Evolutionary conservation across 2,797 vertebrate genomes (phyloP).

Genomic region (Melanotaenia trifasciata): DNA sequence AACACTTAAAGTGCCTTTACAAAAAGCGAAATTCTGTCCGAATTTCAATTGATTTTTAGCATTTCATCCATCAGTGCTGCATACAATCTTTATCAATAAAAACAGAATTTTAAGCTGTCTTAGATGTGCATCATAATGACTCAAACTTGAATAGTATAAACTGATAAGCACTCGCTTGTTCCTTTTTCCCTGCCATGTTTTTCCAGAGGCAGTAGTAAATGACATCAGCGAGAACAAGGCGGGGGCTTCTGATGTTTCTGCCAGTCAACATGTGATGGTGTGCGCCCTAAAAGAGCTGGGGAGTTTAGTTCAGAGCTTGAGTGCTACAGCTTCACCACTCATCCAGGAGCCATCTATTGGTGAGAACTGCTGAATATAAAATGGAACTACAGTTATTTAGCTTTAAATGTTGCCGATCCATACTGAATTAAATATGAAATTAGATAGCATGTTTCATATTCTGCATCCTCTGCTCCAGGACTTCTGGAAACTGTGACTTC

Average conservation of each 20-base stretch:
- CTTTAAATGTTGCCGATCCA: not conserved
- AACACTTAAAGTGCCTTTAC: not conserved
- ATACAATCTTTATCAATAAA: slow-evolving; percentile 15
- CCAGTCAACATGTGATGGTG: slow-evolving; percentile 99
- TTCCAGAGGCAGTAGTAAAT: slow-evolving; percentile 94
- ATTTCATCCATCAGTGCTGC: slow-evolving; percentile 49
- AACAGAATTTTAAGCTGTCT: not conserved
- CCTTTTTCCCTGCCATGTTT: slow-evolving; percentile 1
- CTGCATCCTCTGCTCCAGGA: slow-evolving; percentile 75
- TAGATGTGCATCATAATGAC: not conserved
- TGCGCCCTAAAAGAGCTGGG: slow-evolving; percentile 97
- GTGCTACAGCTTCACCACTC: slow-evolving; percentile 94
- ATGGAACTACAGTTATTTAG: not conserved
- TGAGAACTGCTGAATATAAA: slow-evolving; percentile 62
- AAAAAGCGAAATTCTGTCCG: not conserved
- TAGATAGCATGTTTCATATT: not conserved
- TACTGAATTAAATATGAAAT: not conserved
- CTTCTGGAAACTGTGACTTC: slow-evolving; percentile 96
- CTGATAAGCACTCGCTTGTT: not conserved
- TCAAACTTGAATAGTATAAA: not conserved
- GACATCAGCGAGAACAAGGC: slow-evolving; percentile 95
- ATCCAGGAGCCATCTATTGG: slow-evolving; percentile 97
- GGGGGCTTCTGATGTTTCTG: slow-evolving; percentile 92
- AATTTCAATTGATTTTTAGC: slow-evolving; percentile 4
- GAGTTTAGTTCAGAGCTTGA: slow-evolving; percentile 96